Conservation (phyloP, 2,113 vertebrate species). For the Rhinolophus ferrumequinum region DNA sequence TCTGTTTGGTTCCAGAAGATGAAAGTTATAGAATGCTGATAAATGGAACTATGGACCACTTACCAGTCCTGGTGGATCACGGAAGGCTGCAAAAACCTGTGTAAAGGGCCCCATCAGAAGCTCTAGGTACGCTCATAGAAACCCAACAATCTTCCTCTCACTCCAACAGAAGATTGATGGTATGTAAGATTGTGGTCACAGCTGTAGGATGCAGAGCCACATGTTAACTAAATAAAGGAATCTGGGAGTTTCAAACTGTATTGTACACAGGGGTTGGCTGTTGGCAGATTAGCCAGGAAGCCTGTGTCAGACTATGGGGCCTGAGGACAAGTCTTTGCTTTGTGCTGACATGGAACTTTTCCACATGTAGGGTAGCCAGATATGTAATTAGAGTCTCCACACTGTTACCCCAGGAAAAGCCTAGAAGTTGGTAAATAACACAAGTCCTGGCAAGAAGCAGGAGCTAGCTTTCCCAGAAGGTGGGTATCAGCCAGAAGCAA, state of each 20-base stretch:
- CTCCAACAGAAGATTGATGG: neutral
- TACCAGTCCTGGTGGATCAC: neutral
- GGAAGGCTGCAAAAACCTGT: neutral
- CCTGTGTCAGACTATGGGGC: neutral
- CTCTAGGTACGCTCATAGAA: neutral
- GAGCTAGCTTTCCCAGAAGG: neutral
- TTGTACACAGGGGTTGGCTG: neutral
- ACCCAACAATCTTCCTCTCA: neutral
- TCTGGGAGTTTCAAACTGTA: neutral
- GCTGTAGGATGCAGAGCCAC: neutral
- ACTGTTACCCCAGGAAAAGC: neutral
- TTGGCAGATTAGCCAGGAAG: neutral
- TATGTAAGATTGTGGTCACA: neutral
- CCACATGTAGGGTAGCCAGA: neutral
- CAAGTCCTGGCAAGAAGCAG: neutral
- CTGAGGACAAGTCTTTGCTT: neutral
- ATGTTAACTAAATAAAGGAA: conserved; percentile 6
- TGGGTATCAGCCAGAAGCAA: neutral
- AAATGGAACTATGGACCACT: neutral
- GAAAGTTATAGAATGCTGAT: neutral
- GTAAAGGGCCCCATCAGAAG: neutral
- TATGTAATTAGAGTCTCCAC: neutral
- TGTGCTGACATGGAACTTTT: neutral
- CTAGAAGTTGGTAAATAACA: neutral
- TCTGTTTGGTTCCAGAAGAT: neutral